Conservation (phyloP, 2,888 invertebrate genomes). For the Rhopalosiphum nymphaeae region DNA sequence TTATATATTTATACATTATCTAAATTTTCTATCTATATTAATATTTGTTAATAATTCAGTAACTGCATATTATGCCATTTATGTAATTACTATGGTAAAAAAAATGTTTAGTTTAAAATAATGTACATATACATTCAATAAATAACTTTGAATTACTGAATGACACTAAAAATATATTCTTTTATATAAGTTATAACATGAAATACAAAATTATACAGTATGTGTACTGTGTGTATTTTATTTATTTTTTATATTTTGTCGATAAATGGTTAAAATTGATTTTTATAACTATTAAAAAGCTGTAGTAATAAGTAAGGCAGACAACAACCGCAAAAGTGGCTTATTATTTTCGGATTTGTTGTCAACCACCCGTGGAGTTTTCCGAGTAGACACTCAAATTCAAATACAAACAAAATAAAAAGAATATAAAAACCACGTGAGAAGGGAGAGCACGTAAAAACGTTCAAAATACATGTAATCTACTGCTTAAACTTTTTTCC, state of each 20-base stretch:
- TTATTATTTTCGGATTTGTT: slow-evolving; percentile 65
- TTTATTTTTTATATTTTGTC: neutral
- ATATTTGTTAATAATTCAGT: neutral
- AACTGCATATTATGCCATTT: neutral
- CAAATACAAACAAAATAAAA: slow-evolving; percentile 51
- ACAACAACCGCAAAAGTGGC: slow-evolving; percentile 48
- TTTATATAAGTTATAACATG: neutral
- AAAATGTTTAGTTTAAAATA: neutral
- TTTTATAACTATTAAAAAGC: slow-evolving; percentile 25
- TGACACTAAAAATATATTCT: neutral
- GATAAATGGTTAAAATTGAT: slow-evolving; percentile 12
- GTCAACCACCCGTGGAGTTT: slow-evolving; percentile 61
- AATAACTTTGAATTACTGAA: neutral
- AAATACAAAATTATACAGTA: neutral
- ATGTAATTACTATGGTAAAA: neutral
- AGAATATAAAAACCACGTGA: neutral
- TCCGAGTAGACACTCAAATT: slow-evolving; percentile 40
- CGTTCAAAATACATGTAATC: slow-evolving; percentile 33
- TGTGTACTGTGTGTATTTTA: neutral
- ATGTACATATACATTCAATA: neutral
- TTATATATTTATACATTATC: neutral
- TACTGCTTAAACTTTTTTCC: slow-evolving; percentile 40
- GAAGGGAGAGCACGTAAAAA: slow-evolving; percentile 24
- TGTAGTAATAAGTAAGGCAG: neutral
- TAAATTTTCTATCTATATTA: neutral